Evolutionary conservation across 2,888 invertebrate genomes (phyloP).

Genomic region (Yponomeuta plumbellus): DNA sequence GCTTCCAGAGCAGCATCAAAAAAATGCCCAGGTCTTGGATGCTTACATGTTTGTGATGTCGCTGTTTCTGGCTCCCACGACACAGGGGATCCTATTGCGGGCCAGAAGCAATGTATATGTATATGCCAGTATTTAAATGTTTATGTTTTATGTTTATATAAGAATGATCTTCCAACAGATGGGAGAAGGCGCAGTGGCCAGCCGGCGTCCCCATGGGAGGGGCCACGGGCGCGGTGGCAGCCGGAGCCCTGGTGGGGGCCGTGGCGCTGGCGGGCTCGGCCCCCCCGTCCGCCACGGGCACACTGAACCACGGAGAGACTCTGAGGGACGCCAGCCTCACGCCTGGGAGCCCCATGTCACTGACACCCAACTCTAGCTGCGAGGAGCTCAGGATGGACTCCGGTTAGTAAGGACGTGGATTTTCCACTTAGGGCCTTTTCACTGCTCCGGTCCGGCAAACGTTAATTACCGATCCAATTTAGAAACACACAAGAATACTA

Average conservation of each 20-base stretch:
- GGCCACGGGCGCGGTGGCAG: slow-evolving; percentile 59
- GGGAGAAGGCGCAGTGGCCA: slow-evolving; percentile 84
- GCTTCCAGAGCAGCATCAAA: no score
- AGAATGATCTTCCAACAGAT: slow-evolving; percentile 70
- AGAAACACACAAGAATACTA: no score
- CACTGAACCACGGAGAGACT: slow-evolving; percentile 48
- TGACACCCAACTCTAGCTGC: slow-evolving; percentile 84
- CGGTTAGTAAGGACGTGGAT: slow-evolving; percentile 33
- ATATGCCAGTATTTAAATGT: no score
- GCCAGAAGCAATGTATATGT: no score
- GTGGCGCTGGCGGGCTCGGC: slow-evolving; percentile 73
- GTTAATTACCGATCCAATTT: no score
- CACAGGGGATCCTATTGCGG: no score
- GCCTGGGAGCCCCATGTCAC: slow-evolving; percentile 78
- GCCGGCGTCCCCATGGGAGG: slow-evolving; percentile 54
- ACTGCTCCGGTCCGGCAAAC: no score
- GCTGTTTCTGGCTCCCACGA: no score
- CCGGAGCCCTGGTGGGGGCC: slow-evolving; percentile 62
- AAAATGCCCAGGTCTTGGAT: no score
- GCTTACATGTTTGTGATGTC: no score
- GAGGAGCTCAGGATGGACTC: slow-evolving; percentile 78
- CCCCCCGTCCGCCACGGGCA: slow-evolving; percentile 39
- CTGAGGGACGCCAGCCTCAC: slow-evolving; percentile 73
- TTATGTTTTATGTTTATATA: no score
- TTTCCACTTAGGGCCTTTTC: no score